These are phyloP conservation scores for Sorex araneus DNA, from an alignment of 2,113 vertebrate species.

Conservation along the genomic window DNA sequence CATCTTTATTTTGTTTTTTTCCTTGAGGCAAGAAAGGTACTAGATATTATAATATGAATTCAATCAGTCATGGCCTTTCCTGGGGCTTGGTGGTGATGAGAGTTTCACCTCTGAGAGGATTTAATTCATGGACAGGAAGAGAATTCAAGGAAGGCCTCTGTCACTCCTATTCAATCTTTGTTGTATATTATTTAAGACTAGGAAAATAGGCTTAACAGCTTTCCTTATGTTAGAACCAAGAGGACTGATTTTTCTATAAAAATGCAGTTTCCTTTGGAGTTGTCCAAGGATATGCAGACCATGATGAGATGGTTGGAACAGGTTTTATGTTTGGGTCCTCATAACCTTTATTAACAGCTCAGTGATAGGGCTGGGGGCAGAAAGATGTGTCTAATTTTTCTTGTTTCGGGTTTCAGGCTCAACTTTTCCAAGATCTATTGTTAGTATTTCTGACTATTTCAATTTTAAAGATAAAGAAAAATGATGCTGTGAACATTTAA, in stretches of 20 bases:
- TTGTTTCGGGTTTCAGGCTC: conserved; percentile 16
- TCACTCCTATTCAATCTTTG: conserved; percentile 37
- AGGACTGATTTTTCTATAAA: background rate
- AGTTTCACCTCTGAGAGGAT: conserved; percentile 70
- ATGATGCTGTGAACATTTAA: background rate
- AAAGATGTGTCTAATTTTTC: background rate
- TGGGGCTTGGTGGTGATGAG: conserved; percentile 37
- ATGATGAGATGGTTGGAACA: background rate
- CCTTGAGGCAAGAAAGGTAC: conserved; percentile 64
- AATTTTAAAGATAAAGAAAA: background rate
- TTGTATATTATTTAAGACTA: conserved; percentile 35
- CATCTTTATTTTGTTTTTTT: conserved; percentile 81
- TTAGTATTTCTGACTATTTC: background rate
- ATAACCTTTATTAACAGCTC: background rate
- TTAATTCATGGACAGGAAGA: conserved; percentile 68
- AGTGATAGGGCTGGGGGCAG: background rate
- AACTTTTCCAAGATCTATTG: background rate
- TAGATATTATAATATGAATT: conserved; percentile 75
- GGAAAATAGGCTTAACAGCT: background rate
- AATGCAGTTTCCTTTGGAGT: conserved; percentile 3
- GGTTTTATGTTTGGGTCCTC: background rate
- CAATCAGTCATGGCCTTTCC: conserved; percentile 74
- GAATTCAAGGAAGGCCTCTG: conserved; percentile 49
- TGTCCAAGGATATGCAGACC: background rate
- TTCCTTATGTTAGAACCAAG: conserved; percentile 1